phyloP scores from a whole-genome alignment of 2,113 vertebrate genomes.

The Menura novaehollandiae region DNA sequence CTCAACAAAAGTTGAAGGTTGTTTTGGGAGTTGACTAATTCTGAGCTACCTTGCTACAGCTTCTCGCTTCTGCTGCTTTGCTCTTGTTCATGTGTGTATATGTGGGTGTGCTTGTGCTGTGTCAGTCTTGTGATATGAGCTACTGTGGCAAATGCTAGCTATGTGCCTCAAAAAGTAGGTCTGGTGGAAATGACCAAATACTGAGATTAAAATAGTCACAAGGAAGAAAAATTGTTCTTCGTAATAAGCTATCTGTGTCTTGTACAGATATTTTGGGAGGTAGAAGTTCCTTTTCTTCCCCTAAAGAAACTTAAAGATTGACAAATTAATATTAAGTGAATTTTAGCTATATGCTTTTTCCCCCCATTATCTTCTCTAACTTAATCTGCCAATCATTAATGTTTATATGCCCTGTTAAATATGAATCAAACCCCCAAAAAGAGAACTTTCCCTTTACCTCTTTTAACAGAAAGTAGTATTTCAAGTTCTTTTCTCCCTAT shows the following conservation, averaged over 20 bases:
- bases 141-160: not conserved
- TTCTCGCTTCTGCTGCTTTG: constrained; percentile 32
- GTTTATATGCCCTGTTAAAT: not conserved
- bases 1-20: not conserved
- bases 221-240: not conserved
- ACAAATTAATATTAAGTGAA: not conserved
- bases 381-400: not conserved
- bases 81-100: not conserved
- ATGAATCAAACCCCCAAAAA: not conserved
- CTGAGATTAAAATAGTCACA: not conserved
- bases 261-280: not conserved
- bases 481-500: not conserved
- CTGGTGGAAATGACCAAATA: not conserved
- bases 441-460: not conserved
- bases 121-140: not conserved
- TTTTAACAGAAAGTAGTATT: not conserved
- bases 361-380: not conserved
- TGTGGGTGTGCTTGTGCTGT: not conserved
- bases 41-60: not conserved
- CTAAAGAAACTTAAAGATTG: not conserved
- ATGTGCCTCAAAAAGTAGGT: not conserved
- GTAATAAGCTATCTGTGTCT: not conserved
- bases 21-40: not conserved
- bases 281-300: not conserved
- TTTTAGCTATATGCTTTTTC: not conserved